Evolutionary conservation across 2,797 vertebrate species (phyloP).

Genomic region (Premnoplex brunnescens): DNA sequence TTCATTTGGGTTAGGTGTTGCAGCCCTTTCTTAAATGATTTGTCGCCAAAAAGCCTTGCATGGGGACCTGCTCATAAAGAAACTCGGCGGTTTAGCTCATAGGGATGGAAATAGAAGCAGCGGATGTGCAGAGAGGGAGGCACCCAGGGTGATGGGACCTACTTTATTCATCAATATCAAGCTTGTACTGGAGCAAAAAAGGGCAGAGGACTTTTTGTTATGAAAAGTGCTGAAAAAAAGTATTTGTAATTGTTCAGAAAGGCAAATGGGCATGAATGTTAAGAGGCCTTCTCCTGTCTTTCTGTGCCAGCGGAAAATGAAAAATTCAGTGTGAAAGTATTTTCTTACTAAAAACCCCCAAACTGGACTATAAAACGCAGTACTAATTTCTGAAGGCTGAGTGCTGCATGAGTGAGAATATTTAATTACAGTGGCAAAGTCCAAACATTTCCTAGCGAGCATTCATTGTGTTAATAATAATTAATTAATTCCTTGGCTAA

Average conservation of each 20-base stretch:
- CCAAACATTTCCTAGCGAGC: neutral
- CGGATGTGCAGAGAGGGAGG: accelerated
- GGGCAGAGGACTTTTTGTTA: neutral
- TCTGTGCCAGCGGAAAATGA: neutral
- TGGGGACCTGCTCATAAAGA: neutral
- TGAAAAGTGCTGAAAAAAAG: neutral
- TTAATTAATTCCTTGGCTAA: conserved; percentile 44
- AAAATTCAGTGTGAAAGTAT: neutral
- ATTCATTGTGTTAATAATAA: conserved; percentile 27
- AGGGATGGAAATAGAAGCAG: neutral
- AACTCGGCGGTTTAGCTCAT: neutral
- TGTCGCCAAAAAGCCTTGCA: neutral
- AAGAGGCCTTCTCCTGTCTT: neutral
- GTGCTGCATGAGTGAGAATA: conserved; percentile 1
- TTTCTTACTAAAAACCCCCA: neutral
- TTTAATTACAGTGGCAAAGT: conserved; percentile 33
- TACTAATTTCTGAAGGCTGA: conserved; percentile 5
- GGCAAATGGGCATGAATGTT: neutral
- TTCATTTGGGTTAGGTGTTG: neutral
- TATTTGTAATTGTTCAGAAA: neutral
- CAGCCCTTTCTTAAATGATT: neutral
- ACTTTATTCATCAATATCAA: neutral
- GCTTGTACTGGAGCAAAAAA: neutral
- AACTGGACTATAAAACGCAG: neutral
- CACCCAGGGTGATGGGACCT: neutral